Conservation (phyloP, 2,113 vertebrate species). For the Ranitomeya variabilis region DNA sequence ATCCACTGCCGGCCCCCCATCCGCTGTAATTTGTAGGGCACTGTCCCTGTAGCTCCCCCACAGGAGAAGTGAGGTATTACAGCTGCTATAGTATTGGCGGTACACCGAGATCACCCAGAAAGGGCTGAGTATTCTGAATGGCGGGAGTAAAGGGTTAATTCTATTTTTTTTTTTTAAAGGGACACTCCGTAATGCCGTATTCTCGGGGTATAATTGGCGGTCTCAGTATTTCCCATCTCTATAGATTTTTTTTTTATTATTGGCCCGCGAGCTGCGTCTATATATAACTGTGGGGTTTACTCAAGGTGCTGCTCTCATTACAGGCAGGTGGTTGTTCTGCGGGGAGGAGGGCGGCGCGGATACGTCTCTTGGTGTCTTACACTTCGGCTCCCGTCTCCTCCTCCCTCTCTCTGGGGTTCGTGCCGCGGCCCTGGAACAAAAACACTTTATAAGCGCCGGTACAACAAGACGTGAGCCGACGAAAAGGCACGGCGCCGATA, state of each 20-base stretch:
- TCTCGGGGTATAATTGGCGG: neutral
- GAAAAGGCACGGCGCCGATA: too few relatives aligned
- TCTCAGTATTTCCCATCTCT: neutral
- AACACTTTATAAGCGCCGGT: slow-evolving; percentile 39
- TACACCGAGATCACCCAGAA: too few relatives aligned
- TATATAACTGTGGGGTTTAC: slow-evolving; percentile 13
- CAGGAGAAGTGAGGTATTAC: neutral
- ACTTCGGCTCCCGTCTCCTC: slow-evolving; percentile 34
- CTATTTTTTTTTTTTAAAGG: neutral
- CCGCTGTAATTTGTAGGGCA: too few relatives aligned
- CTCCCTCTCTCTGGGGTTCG: slow-evolving; percentile 46
- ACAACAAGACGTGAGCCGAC: neutral
- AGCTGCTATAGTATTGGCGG: too few relatives aligned
- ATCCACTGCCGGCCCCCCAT: too few relatives aligned
- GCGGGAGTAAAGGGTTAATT: too few relatives aligned
- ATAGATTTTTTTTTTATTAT: neutral
- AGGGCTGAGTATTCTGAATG: too few relatives aligned
- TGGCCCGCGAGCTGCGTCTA: neutral
- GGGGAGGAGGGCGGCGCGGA: neutral
- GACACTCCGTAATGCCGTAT: neutral
- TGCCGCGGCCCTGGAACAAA: slow-evolving; percentile 19
- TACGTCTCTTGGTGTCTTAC: slow-evolving; percentile 30
- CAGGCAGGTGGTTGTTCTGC: slow-evolving; percentile 53
- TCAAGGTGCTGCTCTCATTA: slow-evolving; percentile 14
- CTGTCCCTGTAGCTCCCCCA: neutral